A percentile compares a stretch with the other conserved stretches of the same genome.
Conservation (phyloP, 2,113 vertebrate genomes). For the Aptenodytes forsteri region DNA sequence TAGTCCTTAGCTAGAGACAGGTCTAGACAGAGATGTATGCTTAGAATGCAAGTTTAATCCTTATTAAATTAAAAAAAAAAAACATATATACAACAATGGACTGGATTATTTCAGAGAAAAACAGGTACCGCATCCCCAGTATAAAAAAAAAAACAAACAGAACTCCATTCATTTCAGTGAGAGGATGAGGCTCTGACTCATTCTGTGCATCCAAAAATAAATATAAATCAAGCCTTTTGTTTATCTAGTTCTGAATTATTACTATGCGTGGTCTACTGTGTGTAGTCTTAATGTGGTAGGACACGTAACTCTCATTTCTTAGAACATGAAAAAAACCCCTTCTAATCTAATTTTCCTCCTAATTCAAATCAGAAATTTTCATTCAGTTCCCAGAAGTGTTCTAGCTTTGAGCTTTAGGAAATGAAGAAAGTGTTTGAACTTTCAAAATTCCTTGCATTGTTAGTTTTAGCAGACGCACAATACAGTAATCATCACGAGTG, state of each 20-base stretch:
- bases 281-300: neutral
- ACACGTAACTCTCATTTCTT: neutral
- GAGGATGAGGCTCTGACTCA: neutral
- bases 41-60: neutral
- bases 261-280: neutral
- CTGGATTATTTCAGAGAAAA: neutral
- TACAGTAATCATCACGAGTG: constrained; percentile 54
- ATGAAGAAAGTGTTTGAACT: constrained; percentile 48
- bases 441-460: constrained; percentile 50
- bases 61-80: neutral
- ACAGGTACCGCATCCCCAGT: neutral
- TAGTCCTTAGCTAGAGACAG: neutral
- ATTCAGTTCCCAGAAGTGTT: constrained; percentile 67
- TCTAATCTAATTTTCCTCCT: constrained; percentile 35
- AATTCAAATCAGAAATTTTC: constrained; percentile 47
- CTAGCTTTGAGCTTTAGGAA: constrained; percentile 53
- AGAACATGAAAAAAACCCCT: neutral
- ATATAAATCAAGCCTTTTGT: neutral
- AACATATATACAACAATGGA: neutral
- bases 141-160: neutral
- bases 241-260: neutral
- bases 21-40: neutral
- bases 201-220: neutral
- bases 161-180: neutral
- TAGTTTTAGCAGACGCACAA: constrained; percentile 39